phyloP scores from a whole-genome alignment of 2,888 invertebrate genomes.

The Caenorhabditis afra region DNA sequence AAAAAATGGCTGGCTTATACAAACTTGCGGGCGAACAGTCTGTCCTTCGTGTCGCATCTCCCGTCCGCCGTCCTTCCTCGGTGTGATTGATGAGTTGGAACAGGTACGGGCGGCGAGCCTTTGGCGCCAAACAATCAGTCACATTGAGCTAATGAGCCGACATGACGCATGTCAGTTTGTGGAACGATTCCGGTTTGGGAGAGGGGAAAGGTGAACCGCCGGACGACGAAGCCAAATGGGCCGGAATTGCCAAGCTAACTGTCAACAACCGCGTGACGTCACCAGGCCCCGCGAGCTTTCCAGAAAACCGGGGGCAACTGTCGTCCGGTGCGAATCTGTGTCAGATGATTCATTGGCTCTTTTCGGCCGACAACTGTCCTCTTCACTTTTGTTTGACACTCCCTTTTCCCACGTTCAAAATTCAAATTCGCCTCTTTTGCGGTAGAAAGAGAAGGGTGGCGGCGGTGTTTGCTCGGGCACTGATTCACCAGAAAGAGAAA shows the following conservation, averaged over 20 bases:
- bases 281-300: too few species aligned
- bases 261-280: constrained; percentile 1
- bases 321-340: background rate
- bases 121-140: constrained; percentile 39
- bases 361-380: background rate
- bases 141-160: constrained; percentile 49
- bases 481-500: background rate
- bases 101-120: constrained; percentile 46
- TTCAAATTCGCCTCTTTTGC: too few species aligned
- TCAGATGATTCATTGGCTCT: background rate
- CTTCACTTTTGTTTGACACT: background rate
- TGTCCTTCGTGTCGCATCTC: background rate
- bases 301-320: too few species aligned
- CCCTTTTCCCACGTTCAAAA: background rate
- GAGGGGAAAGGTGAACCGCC: constrained; percentile 16
- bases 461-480: too few species aligned
- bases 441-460: too few species aligned
- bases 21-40: constrained; percentile 36
- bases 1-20: constrained; percentile 40
- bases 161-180: constrained; percentile 37
- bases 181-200: constrained; percentile 8
- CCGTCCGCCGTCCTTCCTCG: too few species aligned
- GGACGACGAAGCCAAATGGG: constrained; percentile 2
- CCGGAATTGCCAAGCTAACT: constrained; percentile 11
- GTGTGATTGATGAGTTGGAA: constrained; percentile 51